Conservation (phyloP, 2,113 vertebrate species). For the Takifugu flavidus region DNA sequence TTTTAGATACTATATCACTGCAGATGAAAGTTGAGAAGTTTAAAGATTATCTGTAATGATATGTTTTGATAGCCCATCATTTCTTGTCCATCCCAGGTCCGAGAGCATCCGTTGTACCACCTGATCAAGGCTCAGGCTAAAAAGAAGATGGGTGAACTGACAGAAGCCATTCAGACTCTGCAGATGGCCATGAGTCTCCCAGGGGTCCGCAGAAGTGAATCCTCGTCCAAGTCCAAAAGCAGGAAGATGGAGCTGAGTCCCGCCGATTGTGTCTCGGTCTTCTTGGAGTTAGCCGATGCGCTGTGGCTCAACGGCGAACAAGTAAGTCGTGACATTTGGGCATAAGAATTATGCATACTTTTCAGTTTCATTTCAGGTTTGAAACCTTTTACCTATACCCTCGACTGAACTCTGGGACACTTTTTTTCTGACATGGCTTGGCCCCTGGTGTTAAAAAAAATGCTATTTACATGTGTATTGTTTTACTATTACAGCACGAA, state of each 20-base stretch:
- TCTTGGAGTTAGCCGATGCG: constrained; percentile 89
- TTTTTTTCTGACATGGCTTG: background rate
- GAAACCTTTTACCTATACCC: too few relatives aligned
- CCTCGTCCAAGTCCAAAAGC: constrained; percentile 78
- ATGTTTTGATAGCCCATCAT: background rate
- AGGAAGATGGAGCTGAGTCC: constrained; percentile 79
- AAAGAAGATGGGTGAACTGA: constrained; percentile 86
- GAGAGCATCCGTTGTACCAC: constrained; percentile 91
- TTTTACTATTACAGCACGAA: constrained; percentile 82
- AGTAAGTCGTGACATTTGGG: constrained; percentile 61
- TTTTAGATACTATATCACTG: too few relatives aligned
- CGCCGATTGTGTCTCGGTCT: constrained; percentile 85
- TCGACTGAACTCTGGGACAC: background rate
- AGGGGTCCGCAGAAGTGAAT: constrained; percentile 78
- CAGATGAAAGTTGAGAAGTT: too few relatives aligned
- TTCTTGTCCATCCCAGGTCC: constrained; percentile 75
- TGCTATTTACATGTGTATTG: background rate
- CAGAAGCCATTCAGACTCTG: constrained; percentile 91
- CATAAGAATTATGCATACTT: too few relatives aligned
- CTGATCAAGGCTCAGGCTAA: constrained; percentile 91
- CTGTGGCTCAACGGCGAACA: constrained; percentile 90
- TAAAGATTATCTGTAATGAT: too few relatives aligned
- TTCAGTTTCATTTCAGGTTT: too few relatives aligned
- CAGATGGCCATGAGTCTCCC: constrained; percentile 92
- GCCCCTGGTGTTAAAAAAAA: too few relatives aligned